Evolutionary conservation across 2,797 vertebrate genomes (phyloP), one percentile per base, ranked within the genome.

Genomic region (Lepidocolaptes lacrymiger): DNA sequence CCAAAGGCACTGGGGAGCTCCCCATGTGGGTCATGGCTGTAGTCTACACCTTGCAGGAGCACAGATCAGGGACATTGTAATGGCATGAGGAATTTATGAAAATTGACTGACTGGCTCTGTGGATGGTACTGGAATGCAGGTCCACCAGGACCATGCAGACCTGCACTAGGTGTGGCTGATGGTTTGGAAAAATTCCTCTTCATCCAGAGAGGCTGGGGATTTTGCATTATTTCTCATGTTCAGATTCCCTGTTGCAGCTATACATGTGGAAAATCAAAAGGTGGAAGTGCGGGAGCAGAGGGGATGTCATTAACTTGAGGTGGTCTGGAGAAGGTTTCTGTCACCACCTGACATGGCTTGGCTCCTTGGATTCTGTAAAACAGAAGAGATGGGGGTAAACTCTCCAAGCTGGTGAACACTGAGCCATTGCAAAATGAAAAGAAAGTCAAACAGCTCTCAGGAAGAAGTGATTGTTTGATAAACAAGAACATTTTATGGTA

Each of bases 401-500:
- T 84, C 52, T 85, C 52, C 46, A 21, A 34, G 59, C n/a, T 46
- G 32, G 73, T 54, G 34, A 92, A 46, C 9, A 1, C 49, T 91
- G 91, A 92, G 69, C 63, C 58, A 30, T 32, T 63, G 85, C 93
- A 95, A 88, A 88, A 90, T 84, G 72, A 81, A 72, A 91, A 81
- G 62, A 46, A 96, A 93, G 95, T 94, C 88, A 95, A 95, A 95
- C 88, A 95, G 67, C 78, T 90, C 91, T 93, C 52, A 63, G 52
- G 37, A 91, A 95, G 68, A 95, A 49, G 78, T 96, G 89, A 93
- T 41, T 94, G 74, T 96, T 82, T 93, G 94, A 94, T 94, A 95
- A 95, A 96, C 92, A 94, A 79, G 94, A 94, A 93, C 52, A 74
- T 95, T 95, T 96, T 88, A 92, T 91, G 68, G 87, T 95, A 93